Evolutionary conservation across 1,140 invertebrate species (phyloP).

Genomic region (Zaprionus lachaisei): DNA sequence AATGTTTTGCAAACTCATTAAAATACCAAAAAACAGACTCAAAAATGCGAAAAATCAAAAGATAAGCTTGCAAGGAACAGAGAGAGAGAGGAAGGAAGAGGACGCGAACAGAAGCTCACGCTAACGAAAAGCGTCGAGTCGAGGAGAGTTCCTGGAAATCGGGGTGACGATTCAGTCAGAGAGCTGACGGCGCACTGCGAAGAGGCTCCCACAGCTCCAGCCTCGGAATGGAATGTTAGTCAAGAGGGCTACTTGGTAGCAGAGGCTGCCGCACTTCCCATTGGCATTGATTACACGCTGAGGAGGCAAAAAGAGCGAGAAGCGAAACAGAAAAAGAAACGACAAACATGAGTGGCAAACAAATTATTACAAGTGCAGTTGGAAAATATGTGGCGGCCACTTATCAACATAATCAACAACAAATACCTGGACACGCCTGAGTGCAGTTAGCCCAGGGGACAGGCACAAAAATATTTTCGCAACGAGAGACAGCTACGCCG

Average conservation of each 20-base stretch:
- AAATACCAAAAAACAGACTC: conserved; percentile 62
- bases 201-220: conserved; percentile 66
- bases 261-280: conserved; percentile 39
- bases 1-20: conserved; percentile 63
- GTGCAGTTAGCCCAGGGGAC: conserved; percentile 42
- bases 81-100: neutral
- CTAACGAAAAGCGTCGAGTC: conserved; percentile 36
- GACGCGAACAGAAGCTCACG: conserved; percentile 29
- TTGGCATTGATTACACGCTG: conserved; percentile 74
- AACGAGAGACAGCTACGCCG: neutral
- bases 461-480: conserved; percentile 46
- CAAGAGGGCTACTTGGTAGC: neutral
- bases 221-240: conserved; percentile 53
- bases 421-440: conserved; percentile 81
- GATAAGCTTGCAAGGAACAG: conserved; percentile 46
- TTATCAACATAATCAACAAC: conserved; percentile 82
- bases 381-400: conserved; percentile 75
- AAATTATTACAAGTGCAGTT: conserved; percentile 82
- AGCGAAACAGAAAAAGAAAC: neutral
- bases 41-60: conserved; percentile 59
- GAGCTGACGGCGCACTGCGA: neutral
- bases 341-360: conserved; percentile 75
- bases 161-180: conserved; percentile 43
- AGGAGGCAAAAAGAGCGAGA: neutral
- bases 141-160: conserved; percentile 64